A percentile compares a stretch with the other conserved stretches of the same genome.
These are phyloP conservation scores for Catharus minimus DNA, from an alignment of 2,113 vertebrate species.

Conservation along the genomic window DNA sequence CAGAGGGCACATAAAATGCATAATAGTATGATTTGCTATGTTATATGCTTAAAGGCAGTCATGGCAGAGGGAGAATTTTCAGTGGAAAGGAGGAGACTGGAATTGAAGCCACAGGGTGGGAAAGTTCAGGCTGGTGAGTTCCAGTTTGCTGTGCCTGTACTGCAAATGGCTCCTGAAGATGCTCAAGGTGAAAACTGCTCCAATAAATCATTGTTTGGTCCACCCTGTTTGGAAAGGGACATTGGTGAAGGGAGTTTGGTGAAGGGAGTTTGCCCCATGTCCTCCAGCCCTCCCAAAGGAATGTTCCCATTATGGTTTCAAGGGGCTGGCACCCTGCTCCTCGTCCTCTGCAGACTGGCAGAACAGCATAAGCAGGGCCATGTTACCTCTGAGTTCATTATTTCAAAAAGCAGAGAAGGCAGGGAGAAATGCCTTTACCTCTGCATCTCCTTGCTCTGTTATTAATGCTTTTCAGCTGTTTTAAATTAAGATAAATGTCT, in stretches of 20 bases:
- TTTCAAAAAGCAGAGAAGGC: neutral
- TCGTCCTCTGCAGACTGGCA: neutral
- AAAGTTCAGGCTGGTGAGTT: neutral
- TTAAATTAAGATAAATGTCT: conserved; percentile 65
- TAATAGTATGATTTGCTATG: neutral
- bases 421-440: neutral
- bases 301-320: rapidly evolving
- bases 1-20: neutral
- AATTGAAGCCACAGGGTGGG: neutral
- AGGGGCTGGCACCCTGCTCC: neutral
- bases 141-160: neutral
- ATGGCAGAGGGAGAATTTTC: neutral
- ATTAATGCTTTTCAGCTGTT: conserved; percentile 58
- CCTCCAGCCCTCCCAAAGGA: neutral
- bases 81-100: neutral
- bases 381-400: neutral
- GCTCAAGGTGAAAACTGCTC: neutral
- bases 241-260: neutral
- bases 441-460: conserved; percentile 10
- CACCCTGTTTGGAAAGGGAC: neutral
- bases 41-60: neutral
- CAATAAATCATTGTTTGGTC: neutral
- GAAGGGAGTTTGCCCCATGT: neutral
- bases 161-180: neutral
- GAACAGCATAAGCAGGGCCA: neutral